Evolutionary conservation across 2,113 vertebrate species (phyloP).

Genomic region (Fregetta grallaria): DNA sequence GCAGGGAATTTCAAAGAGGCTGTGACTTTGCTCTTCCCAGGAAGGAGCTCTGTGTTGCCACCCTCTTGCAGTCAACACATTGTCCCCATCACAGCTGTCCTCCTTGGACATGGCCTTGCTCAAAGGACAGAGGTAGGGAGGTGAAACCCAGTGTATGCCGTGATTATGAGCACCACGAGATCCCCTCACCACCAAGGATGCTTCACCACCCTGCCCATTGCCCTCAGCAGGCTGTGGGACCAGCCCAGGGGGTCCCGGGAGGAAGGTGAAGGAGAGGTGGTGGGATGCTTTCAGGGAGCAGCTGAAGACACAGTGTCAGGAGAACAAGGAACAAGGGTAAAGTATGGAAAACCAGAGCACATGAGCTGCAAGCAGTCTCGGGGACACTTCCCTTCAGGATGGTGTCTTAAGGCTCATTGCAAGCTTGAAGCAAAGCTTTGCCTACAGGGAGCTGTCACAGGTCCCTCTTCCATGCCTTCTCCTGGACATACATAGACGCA

Average conservation of each 20-base stretch:
- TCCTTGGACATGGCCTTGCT: not conserved
- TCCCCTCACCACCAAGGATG: not conserved
- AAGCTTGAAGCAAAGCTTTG: not conserved
- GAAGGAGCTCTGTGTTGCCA: not conserved
- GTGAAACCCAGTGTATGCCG: rapidly evolving
- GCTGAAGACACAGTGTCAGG: not conserved
- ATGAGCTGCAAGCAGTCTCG: rapidly evolving
- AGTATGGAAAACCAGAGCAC: not conserved
- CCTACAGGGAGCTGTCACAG: not conserved
- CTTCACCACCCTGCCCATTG: not conserved
- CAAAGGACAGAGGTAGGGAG: not conserved
- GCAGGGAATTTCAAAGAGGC: not conserved
- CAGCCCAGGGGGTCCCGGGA: rapidly evolving
- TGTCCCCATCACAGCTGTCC: not conserved
- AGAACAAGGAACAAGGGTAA: not conserved
- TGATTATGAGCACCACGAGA: rapidly evolving
- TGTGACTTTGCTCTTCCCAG: not conserved
- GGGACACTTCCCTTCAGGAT: not conserved
- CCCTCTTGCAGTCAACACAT: not conserved
- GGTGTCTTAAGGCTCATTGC: rapidly evolving
- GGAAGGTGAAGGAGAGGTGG: not conserved
- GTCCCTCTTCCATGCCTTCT: not conserved
- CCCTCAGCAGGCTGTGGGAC: not conserved
- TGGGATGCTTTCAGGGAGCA: not conserved
- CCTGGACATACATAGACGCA: not conserved